phyloP scores from a whole-genome alignment of 1,140 invertebrate genomes.

The Ceratitis capitata region DNA sequence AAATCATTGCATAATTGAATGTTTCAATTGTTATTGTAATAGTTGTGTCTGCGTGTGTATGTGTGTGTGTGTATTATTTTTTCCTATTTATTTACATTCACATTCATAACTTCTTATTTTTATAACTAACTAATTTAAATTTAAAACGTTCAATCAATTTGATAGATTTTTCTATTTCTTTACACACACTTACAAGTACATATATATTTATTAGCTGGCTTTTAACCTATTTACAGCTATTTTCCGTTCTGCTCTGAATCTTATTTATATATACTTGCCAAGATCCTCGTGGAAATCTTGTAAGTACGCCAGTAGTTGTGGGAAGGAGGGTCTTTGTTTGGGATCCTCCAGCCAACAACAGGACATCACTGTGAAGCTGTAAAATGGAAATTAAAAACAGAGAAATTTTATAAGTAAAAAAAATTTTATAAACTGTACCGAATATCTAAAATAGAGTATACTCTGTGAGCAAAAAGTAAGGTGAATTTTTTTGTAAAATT shows the following conservation, averaged over 20 bases:
- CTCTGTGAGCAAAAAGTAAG: too few species aligned
- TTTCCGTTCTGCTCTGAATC: neutral
- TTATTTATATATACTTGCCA: slow-evolving; percentile 77
- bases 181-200: too few species aligned
- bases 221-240: neutral
- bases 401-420: neutral
- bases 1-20: slow-evolving; percentile 11
- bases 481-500: too few species aligned
- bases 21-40: neutral
- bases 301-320: slow-evolving; percentile 84
- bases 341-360: slow-evolving; percentile 86
- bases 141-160: neutral
- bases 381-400: slow-evolving; percentile 48
- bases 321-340: slow-evolving; percentile 84
- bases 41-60: neutral
- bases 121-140: neutral
- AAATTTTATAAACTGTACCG: neutral
- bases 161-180: slow-evolving; percentile 6
- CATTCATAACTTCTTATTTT: neutral
- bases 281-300: slow-evolving; percentile 89
- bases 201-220: neutral
- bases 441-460: neutral
- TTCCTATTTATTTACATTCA: neutral
- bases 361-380: slow-evolving; percentile 89
- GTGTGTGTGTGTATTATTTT: too few species aligned